phyloP scores from a whole-genome alignment of 2,888 invertebrate genomes.

The Steinernema hermaphroditum region DNA sequence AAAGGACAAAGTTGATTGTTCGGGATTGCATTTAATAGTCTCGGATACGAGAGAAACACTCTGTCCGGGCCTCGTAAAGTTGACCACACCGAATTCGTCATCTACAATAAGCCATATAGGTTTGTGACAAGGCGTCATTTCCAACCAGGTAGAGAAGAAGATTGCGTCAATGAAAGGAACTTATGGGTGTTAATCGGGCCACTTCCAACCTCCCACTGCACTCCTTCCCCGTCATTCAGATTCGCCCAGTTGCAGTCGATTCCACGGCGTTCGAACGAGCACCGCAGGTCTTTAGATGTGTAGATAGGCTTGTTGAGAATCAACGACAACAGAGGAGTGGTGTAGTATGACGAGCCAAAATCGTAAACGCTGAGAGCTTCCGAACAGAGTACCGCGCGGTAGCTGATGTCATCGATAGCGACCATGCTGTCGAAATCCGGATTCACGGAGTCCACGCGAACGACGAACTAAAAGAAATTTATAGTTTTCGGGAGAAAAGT shows the following conservation, averaged over 20 bases:
- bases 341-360: slow-evolving; percentile 57
- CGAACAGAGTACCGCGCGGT: slow-evolving; percentile 49
- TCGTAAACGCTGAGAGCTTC: slow-evolving; percentile 61
- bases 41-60: neutral
- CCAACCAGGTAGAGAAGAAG: neutral
- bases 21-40: slow-evolving; percentile 12
- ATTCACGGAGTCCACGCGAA: slow-evolving; percentile 54
- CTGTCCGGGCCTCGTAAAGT: slow-evolving; percentile 10
- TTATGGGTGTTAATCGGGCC: slow-evolving; percentile 60
- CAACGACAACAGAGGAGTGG: slow-evolving; percentile 58
- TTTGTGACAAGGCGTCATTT: neutral
- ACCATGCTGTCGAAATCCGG: slow-evolving; percentile 62
- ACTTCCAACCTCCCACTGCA: slow-evolving; percentile 57
- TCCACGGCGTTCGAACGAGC: slow-evolving; percentile 61
- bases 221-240: slow-evolving; percentile 38
- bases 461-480: slow-evolving; percentile 49
- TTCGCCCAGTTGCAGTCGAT: slow-evolving; percentile 62
- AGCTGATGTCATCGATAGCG: slow-evolving; percentile 61
- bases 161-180: slow-evolving; percentile 56
- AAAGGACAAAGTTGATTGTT: slow-evolving; percentile 12
- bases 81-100: slow-evolving; percentile 15
- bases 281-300: slow-evolving; percentile 59
- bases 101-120: slow-evolving; percentile 8
- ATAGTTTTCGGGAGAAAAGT: neutral
- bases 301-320: slow-evolving; percentile 57